phyloP scores from a whole-genome alignment of 2,797 vertebrate species.

The Hypotaenidia okinawae region DNA sequence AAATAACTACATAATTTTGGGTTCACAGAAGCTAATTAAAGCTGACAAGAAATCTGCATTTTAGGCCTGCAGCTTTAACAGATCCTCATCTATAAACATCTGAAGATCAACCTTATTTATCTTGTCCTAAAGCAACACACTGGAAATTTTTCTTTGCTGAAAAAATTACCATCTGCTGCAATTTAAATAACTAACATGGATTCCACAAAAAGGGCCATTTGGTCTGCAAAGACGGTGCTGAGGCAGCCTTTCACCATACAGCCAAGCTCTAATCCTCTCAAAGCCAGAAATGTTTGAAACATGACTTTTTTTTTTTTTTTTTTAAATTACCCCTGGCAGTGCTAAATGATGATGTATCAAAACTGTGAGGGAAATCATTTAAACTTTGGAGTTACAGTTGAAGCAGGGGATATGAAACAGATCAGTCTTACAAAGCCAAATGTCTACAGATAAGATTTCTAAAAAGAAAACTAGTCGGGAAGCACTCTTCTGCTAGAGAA shows the following conservation, averaged over 20 bases:
- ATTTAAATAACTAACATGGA: not conserved
- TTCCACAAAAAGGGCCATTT: not conserved
- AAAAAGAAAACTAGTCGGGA: not conserved
- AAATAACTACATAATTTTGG: not conserved
- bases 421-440: not conserved
- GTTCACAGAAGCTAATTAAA: constrained; percentile 17
- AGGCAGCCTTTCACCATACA: not conserved
- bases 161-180: constrained; percentile 27
- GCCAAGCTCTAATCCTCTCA: not conserved
- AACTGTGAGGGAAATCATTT: not conserved
- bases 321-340: not conserved
- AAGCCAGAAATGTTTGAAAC: not conserved
- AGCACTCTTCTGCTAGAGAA: not conserved
- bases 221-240: not conserved
- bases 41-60: constrained; percentile 41
- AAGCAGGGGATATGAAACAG: not conserved
- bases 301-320: not conserved
- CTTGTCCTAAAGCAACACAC: constrained; percentile 3
- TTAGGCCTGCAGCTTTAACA: constrained; percentile 43
- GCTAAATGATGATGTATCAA: not conserved
- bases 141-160: not conserved
- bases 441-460: not conserved
- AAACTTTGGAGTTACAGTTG: not conserved
- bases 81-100: constrained; percentile 27
- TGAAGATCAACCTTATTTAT: constrained; percentile 25